These are phyloP conservation scores for Andrena praecox DNA, from an alignment of 2,888 invertebrate genomes.

Conservation along the genomic window DNA sequence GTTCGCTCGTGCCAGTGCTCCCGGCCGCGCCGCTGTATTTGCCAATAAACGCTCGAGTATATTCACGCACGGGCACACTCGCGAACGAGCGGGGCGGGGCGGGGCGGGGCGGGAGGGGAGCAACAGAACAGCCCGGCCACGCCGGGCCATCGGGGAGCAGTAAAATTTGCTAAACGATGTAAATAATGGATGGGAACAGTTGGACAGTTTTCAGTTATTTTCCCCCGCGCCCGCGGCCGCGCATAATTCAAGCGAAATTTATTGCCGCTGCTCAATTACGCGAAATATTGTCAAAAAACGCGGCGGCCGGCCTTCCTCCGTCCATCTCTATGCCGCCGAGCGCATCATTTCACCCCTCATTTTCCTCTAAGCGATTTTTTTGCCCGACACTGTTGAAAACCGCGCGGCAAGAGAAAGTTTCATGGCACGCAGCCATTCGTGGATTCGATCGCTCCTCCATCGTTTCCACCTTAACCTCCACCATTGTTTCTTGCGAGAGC, in stretches of 20 bases:
- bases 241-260: slow-evolving; percentile 82
- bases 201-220: slow-evolving; percentile 83
- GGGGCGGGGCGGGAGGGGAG: background rate
- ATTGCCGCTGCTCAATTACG: slow-evolving; percentile 82
- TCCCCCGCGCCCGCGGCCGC: slow-evolving; percentile 70
- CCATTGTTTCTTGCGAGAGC: slow-evolving; percentile 75
- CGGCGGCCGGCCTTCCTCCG: background rate
- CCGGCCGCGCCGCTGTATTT: slow-evolving; percentile 52
- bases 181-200: slow-evolving; percentile 82
- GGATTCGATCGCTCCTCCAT: slow-evolving; percentile 61
- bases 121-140: slow-evolving; percentile 8
- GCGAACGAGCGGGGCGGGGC: slow-evolving; percentile 9
- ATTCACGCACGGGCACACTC: slow-evolving; percentile 53
- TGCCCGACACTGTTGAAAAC: background rate
- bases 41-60: slow-evolving; percentile 67
- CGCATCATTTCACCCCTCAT: background rate
- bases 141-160: slow-evolving; percentile 71
- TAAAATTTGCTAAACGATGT: slow-evolving; percentile 83
- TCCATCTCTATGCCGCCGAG: background rate
- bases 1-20: slow-evolving; percentile 63
- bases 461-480: slow-evolving; percentile 72
- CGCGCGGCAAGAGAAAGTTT: background rate
- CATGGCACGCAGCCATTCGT: slow-evolving; percentile 26
- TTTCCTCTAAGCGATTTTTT: background rate
- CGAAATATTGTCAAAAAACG: slow-evolving; percentile 80